These are phyloP conservation scores for Callyntrura sp. DNA, from an alignment of 2,888 invertebrate species.

Conservation along the genomic window DNA sequence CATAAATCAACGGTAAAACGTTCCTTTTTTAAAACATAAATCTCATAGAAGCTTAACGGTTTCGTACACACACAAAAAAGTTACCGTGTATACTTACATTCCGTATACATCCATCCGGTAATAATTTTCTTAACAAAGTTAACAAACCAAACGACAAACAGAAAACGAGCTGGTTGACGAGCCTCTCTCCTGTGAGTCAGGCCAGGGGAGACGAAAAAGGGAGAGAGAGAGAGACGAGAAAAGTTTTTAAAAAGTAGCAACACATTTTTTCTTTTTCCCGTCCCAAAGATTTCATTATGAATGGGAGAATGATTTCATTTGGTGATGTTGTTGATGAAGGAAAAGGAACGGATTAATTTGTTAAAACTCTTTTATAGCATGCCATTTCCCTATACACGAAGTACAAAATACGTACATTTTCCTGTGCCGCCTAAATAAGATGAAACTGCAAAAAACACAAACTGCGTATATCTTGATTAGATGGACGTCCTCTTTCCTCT, in stretches of 20 bases:
- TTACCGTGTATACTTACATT: background rate
- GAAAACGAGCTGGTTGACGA: constrained; percentile 3
- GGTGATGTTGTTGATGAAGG: constrained; percentile 44
- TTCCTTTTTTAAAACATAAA: constrained; percentile 12
- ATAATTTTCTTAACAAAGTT: constrained; percentile 62
- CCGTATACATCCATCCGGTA: background rate
- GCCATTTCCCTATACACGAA: background rate
- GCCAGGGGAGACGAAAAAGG: background rate
- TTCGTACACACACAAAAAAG: constrained; percentile 29
- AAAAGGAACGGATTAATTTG: constrained; percentile 44
- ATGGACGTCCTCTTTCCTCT: constrained; percentile 29
- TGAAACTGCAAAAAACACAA: background rate
- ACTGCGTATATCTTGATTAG: constrained; percentile 49
- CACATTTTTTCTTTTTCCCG: background rate
- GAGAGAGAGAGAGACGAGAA: constrained; percentile 14
- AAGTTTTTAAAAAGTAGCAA: constrained; percentile 11
- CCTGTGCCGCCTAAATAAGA: background rate
- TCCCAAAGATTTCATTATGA: constrained; percentile 57
- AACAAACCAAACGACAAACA: constrained; percentile 53
- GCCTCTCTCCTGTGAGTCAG: background rate
- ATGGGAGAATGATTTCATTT: constrained; percentile 62
- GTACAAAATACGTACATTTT: background rate
- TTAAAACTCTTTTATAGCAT: constrained; percentile 17
- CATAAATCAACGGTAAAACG: background rate
- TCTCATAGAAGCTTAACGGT: background rate